Evolutionary conservation across 2,888 invertebrate genomes (phyloP).

Genomic region (Tenthredo mesomela): DNA sequence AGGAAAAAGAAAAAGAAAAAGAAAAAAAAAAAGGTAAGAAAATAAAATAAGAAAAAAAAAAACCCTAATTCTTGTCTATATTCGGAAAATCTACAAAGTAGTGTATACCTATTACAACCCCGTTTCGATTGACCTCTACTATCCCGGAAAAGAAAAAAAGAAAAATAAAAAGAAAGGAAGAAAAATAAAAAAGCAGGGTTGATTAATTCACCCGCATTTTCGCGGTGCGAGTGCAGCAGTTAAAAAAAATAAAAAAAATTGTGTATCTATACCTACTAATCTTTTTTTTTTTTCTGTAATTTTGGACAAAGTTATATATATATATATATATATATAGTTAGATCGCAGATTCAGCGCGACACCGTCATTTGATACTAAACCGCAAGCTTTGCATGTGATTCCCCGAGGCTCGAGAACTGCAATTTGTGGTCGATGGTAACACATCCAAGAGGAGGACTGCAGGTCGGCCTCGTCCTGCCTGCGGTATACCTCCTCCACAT

Average conservation of each 20-base stretch:
- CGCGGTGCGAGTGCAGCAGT: too few relatives aligned
- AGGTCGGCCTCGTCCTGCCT: constrained; percentile 5
- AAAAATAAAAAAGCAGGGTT: neutral
- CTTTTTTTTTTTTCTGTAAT: too few relatives aligned
- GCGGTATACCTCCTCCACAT: constrained; percentile 10
- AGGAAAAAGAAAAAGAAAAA: neutral
- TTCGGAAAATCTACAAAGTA: neutral
- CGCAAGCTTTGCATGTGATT: constrained; percentile 47
- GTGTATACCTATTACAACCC: neutral
- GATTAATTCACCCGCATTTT: neutral
- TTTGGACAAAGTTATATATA: too few relatives aligned
- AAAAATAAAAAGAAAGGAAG: neutral
- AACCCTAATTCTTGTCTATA: neutral
- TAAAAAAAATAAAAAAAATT: too few relatives aligned
- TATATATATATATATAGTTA: neutral
- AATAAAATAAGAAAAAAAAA: neutral
- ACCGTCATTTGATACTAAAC: constrained; percentile 7
- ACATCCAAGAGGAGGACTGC: constrained; percentile 34
- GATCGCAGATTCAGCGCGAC: neutral
- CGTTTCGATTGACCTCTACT: neutral
- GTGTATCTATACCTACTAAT: too few relatives aligned
- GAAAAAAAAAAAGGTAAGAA: neutral
- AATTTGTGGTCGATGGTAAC: constrained; percentile 49
- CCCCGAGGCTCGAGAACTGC: constrained; percentile 48
- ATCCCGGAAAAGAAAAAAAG: too few relatives aligned